Conservation (phyloP, 2,888 invertebrate genomes). For the Dendrolimus pini region DNA sequence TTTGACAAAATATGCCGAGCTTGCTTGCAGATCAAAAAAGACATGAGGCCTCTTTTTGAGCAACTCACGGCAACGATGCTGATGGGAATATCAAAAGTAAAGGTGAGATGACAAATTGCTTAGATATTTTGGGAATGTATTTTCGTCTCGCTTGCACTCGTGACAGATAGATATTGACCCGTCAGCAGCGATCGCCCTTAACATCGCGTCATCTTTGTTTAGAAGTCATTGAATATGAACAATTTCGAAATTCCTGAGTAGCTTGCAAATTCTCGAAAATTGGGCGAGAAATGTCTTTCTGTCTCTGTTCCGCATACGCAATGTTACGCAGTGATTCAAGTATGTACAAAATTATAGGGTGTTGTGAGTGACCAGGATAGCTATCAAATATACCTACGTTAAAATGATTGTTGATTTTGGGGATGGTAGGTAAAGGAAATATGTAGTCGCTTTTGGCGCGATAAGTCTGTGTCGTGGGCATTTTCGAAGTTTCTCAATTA, state of each 20-base stretch:
- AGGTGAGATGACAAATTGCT: conserved; percentile 65
- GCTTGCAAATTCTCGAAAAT: conserved; percentile 48
- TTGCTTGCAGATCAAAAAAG: conserved; percentile 79
- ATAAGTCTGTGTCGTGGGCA: too few relatives aligned
- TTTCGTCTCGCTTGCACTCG: conserved; percentile 60
- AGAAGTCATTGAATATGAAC: conserved; percentile 50
- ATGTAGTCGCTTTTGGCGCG: neutral
- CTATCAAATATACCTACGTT: conserved; percentile 11
- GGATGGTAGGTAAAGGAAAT: neutral
- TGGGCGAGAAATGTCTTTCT: conserved; percentile 58
- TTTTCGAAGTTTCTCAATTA: too few relatives aligned
- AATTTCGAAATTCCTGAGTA: conserved; percentile 44
- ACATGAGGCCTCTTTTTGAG: conserved; percentile 80
- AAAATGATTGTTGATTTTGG: neutral
- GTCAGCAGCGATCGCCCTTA: conserved; percentile 41
- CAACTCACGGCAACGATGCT: conserved; percentile 80
- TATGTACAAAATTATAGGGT: conserved; percentile 10
- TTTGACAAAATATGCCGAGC: conserved; percentile 80
- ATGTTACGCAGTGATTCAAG: conserved; percentile 26
- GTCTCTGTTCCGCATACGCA: conserved; percentile 44
- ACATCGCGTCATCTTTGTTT: conserved; percentile 69
- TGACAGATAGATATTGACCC: conserved; percentile 19
- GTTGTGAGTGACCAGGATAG: conserved; percentile 31
- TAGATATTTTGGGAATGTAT: conserved; percentile 54
- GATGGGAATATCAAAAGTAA: conserved; percentile 79